These are phyloP conservation scores for Geophilus truncorum DNA, from an alignment of 2,888 invertebrate genomes.

Conservation along the genomic window DNA sequence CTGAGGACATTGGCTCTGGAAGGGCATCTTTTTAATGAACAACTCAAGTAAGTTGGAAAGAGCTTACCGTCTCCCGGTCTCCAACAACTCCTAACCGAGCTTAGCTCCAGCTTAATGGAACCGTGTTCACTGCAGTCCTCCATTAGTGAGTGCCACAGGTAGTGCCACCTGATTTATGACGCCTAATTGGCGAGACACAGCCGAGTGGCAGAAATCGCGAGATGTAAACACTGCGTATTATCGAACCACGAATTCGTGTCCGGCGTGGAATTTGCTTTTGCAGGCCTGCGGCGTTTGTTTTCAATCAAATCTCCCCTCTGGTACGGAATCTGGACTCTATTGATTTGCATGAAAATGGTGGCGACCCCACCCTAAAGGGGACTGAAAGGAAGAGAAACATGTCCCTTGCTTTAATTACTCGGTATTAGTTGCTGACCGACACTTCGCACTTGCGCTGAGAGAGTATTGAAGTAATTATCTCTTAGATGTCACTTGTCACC, in stretches of 20 bases:
- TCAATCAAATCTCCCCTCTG: slow-evolving; percentile 18
- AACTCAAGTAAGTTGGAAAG: background rate
- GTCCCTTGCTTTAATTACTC: background rate
- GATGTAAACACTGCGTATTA: background rate
- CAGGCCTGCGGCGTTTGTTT: slow-evolving; percentile 7
- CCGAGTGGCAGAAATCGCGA: background rate
- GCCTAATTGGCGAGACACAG: background rate
- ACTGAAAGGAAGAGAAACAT: background rate
- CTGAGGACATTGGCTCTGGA: background rate
- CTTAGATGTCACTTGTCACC: slow-evolving; percentile 9
- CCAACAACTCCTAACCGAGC: background rate
- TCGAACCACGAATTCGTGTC: slow-evolving; percentile 8
- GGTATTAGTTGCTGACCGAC: background rate
- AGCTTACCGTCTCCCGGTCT: background rate
- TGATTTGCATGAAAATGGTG: slow-evolving; percentile 25
- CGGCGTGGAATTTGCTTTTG: background rate
- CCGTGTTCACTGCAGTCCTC: background rate
- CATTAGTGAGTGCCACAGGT: slow-evolving; percentile 21
- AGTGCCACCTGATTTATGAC: slow-evolving; percentile 16
- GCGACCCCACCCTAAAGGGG: background rate
- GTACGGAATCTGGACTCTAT: slow-evolving; percentile 25
- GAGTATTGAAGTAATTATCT: slow-evolving; percentile 15
- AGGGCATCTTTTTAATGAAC: slow-evolving; percentile 12
- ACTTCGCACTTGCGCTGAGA: background rate
- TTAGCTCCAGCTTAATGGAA: background rate